Evolutionary conservation across 2,888 invertebrate genomes (phyloP), one percentile per base, ranked within the genome.

Genomic region (Argynnis bischoffii): DNA sequence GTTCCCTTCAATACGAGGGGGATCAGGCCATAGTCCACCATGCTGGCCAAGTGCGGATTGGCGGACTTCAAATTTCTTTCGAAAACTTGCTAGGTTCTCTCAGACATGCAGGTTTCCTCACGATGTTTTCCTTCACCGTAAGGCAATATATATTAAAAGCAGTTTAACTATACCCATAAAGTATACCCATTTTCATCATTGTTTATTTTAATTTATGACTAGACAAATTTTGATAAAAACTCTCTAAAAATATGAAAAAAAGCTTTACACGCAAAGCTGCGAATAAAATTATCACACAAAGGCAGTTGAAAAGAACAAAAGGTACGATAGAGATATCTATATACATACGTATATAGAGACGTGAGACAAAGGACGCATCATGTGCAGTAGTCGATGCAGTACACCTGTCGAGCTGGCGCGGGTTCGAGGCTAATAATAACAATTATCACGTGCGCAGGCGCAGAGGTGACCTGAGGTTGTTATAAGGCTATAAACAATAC

Each of bases 381-480:
- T 55, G 16, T 31, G 60, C 67, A 31, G 16, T 55, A 41, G 35
- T 41, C 35, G 35, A 21, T 68, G 73, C 64, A 51, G 53, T 63
- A 69, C 82, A 82, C 81, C 82, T 82, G 82, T 79, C 77, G 67
- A 65, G 69, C 77, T 65, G 66, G 69, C 78, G 77, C 73, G 64
- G 70, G 77, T 78, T 79, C 79, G 79, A 77, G 76, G 80, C 74
- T 85, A 84, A 85, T 84, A 85, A 84, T 84, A 82, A 82, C 83
- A 77, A 80, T 80, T 79, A 80, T 78, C 78, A 78, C 80, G 78
- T 80, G 81, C 78, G 78, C 76, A 74, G 64, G 74, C 75, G 75
- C 75, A 67, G 73, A 80, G 81, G 82, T 81, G 79, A 81, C 81
- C 80, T 14, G 16, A 18, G 6, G 46, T 16, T 18, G 35, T n/a